phyloP scores from a whole-genome alignment of 2,888 invertebrate species.

The Mycalesis mineus region DNA sequence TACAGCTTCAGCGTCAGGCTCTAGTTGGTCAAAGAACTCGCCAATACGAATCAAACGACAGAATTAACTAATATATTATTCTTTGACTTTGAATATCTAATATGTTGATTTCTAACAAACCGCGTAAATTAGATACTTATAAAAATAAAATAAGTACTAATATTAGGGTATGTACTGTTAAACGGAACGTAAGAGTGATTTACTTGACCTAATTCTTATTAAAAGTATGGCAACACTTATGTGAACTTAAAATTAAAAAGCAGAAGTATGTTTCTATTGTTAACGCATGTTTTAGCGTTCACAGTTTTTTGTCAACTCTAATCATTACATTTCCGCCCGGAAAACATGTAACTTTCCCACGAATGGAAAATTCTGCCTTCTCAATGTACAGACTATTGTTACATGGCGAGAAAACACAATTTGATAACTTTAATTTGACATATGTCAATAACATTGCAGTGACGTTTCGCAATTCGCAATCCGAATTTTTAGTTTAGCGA shows the following conservation, averaged over 20 bases:
- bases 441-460: slow-evolving; percentile 48
- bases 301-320: slow-evolving; percentile 48
- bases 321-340: slow-evolving; percentile 45
- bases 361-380: slow-evolving; percentile 24
- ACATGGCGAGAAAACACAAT: slow-evolving; percentile 12
- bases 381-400: slow-evolving; percentile 6
- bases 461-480: slow-evolving; percentile 63
- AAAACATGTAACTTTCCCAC: slow-evolving; percentile 37
- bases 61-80: too few species aligned
- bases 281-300: slow-evolving; percentile 42
- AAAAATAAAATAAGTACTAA: too few species aligned
- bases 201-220: slow-evolving; percentile 47
- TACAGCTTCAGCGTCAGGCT: too few species aligned
- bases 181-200: slow-evolving; percentile 10
- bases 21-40: too few species aligned
- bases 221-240: slow-evolving; percentile 57
- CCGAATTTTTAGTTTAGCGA: slow-evolving; percentile 45
- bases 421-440: slow-evolving; percentile 28
- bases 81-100: too few species aligned
- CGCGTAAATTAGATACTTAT: too few species aligned
- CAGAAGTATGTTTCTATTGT: slow-evolving; percentile 49
- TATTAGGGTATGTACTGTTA: too few species aligned
- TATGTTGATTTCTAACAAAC: too few species aligned
- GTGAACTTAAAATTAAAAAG: slow-evolving; percentile 45
- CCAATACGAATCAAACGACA: too few species aligned